Evolutionary conservation across 2,113 vertebrate genomes (phyloP), one percentile per base, ranked within the genome.

Genomic region (Ailuropoda melanoleuca): DNA sequence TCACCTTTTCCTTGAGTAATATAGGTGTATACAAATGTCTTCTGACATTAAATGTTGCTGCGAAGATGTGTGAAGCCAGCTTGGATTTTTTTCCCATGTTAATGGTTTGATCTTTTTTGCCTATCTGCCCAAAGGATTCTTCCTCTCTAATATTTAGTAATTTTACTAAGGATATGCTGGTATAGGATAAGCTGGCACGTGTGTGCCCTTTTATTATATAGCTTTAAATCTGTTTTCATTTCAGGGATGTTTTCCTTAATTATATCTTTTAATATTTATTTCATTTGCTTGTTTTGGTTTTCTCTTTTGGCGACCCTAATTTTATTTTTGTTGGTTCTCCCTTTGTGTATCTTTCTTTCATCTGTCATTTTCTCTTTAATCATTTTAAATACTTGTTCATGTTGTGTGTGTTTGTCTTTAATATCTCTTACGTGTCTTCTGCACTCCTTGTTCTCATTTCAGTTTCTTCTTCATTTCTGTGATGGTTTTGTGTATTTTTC

Each of bases 181-280:
- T 50, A 3, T 89, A 72, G 53, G 48, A 58, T 92, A 83, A 31
- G 8, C 60, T 87, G 39, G 56, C 85, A 81, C 4, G 12, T 8
- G 8, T 77, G 4, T 93, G 19, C n/a, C 70, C 31, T 97, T 95
- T 82, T 58, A 70, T 66, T 78, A 46, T 55, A 46, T n/a, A 31
- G 60, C 72, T 74, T 95, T 19, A 90, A 89, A 53, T 85, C 55
- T 72, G 14, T 92, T 90, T 81, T 86, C 66, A 78, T 84, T 72
- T 92, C n/a, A 86, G 75, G 21, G 46, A 60, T 66, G 26, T 70
- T 95, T 96, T 95, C 81, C 56, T 94, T 64, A 78, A 83, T 92
- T 82, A 39, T 83, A 77, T 96, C 53, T 85, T 80, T 66, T 56
- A 96, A 74, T 82, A 60, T 82, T 89, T 90, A 74, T 46, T 74